A percentile compares a stretch with the other conserved stretches of the same genome.
phyloP scores from a whole-genome alignment of 1,140 invertebrate genomes.

The Physella acuta region DNA sequence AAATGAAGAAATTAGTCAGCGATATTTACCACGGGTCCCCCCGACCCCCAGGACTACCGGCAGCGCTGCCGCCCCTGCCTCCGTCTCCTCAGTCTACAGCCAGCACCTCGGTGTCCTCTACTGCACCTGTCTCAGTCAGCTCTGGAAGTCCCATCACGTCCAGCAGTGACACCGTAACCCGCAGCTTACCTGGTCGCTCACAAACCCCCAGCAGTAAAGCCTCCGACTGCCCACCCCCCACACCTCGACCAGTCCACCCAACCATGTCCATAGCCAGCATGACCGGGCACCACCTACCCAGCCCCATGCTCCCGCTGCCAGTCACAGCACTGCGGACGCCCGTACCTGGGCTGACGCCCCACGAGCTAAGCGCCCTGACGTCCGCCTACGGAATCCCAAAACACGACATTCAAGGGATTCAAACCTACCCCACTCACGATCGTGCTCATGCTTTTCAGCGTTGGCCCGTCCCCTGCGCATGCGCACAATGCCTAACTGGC shows the following conservation, averaged over 20 bases:
- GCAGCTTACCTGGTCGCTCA: not conserved
- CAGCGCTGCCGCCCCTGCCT: slow-evolving; percentile 7
- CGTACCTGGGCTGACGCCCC: slow-evolving; percentile 1
- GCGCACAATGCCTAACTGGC: slow-evolving; percentile 16
- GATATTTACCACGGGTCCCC: slow-evolving; percentile 48
- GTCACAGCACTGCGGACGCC: not conserved
- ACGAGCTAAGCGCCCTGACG: not conserved
- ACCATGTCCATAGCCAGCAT: not conserved
- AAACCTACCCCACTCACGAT: not conserved
- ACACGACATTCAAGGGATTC: not conserved
- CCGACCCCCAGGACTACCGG: not conserved
- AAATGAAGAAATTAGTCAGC: slow-evolving; percentile 58
- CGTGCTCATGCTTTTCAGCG: not conserved
- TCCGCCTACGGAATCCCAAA: not conserved
- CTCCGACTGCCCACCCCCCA: not conserved
- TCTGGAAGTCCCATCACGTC: not conserved
- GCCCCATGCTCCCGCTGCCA: slow-evolving; percentile 1
- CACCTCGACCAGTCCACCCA: not conserved
- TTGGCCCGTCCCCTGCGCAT: slow-evolving; percentile 18
- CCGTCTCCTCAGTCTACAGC: not conserved
- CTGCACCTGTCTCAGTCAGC: not conserved
- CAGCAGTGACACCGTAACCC: not conserved
- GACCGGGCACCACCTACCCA: not conserved
- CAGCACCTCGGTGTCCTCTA: too few species aligned
- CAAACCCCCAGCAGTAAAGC: not conserved